Conservation (phyloP, 2,113 vertebrate genomes). For the Chionodraco myersi region DNA sequence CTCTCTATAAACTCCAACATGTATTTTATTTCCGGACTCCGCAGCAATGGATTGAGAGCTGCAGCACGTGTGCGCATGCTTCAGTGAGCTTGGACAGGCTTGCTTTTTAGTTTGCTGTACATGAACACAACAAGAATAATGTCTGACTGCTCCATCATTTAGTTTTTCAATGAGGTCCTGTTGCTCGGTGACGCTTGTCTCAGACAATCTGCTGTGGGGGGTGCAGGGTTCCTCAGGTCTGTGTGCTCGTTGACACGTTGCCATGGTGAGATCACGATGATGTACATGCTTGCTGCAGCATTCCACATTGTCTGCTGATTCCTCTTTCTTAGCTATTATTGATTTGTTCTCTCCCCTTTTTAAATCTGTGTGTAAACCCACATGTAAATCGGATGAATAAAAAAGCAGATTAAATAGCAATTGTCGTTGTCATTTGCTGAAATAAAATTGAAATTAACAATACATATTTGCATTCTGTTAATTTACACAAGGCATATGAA, state of each 20-base stretch:
- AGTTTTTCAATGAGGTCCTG: background rate
- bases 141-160: conserved; percentile 3
- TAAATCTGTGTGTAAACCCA: conserved; percentile 75
- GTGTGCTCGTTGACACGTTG: conserved; percentile 21
- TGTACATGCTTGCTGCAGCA: conserved; percentile 17
- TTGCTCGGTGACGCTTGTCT: background rate
- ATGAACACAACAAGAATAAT: conserved; percentile 1
- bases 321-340: conserved; percentile 34
- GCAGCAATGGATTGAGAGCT: conserved; percentile 2
- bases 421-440: conserved; percentile 80
- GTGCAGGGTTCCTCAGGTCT: conserved; percentile 30
- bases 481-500: conserved; percentile 32
- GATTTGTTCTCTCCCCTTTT: conserved; percentile 50
- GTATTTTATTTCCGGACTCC: conserved; percentile 9
- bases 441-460: conserved; percentile 81
- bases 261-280: conserved; percentile 16
- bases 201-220: background rate
- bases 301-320: conserved; percentile 39
- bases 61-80: conserved; percentile 49
- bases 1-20: background rate
- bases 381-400: conserved; percentile 78
- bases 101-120: background rate
- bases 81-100: conserved; percentile 24
- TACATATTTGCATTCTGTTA: conserved; percentile 46
- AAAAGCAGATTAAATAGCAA: conserved; percentile 66